A percentile compares a stretch with the other conserved stretches of the same genome.
These are phyloP conservation scores for Quiscalus mexicanus DNA, from an alignment of 2,113 vertebrate genomes.

Conservation along the genomic window DNA sequence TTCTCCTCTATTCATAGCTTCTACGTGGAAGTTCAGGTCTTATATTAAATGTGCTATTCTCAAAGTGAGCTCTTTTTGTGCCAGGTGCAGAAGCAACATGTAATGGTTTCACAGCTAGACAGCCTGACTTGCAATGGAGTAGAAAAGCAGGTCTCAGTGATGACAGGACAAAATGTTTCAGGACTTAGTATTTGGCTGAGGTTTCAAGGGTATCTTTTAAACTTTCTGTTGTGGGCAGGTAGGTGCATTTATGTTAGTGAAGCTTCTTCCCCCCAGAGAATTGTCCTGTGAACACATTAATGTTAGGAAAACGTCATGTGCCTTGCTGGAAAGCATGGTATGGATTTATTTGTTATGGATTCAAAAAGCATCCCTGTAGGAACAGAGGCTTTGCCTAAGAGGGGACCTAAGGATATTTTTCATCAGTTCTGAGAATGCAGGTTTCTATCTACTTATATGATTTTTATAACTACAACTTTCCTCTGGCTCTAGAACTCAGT, in stretches of 20 bases:
- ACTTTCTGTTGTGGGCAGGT: not conserved
- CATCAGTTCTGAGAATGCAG: not conserved
- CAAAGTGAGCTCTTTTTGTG: not conserved
- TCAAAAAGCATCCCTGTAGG: not conserved
- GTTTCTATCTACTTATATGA: not conserved
- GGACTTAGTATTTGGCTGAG: not conserved
- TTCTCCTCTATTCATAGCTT: not conserved
- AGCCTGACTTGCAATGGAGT: not conserved
- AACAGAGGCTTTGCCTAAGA: not conserved
- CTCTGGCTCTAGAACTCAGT: not conserved
- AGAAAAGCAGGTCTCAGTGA: not conserved
- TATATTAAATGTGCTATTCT: not conserved
- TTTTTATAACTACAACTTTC: not conserved
- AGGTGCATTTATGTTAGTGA: not conserved
- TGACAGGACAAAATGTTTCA: not conserved
- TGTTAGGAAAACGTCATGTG: not conserved
- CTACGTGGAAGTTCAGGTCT: not conserved
- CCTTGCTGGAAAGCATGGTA: not conserved
- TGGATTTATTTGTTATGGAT: not conserved
- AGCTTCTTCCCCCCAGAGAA: not conserved
- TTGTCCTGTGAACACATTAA: not conserved
- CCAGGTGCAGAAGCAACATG: not conserved
- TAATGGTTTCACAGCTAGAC: not conserved
- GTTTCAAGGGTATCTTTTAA: not conserved
- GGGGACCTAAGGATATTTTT: not conserved